Percentiles rank a stretch among this genome's conserved stretches.
Conservation (phyloP, 2,113 vertebrate species). For the Machaerirhynchus nigripectus region DNA sequence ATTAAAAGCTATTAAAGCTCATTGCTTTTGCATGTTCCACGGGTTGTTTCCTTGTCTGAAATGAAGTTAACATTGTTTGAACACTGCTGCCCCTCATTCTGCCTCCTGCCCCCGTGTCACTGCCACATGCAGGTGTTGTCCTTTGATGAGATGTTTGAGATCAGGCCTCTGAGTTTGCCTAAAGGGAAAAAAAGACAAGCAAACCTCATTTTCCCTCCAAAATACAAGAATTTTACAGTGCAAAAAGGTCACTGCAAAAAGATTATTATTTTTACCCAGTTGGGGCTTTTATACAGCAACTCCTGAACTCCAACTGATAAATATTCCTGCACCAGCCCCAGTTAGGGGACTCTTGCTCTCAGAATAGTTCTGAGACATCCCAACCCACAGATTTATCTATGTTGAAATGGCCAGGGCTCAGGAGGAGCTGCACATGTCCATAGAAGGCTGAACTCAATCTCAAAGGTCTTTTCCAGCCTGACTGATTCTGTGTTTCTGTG, state of each 20-base stretch:
- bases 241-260: not conserved
- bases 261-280: not conserved
- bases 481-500: not conserved
- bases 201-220: not conserved
- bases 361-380: not conserved
- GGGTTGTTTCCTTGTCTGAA: not conserved
- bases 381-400: not conserved
- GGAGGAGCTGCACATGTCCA: not conserved
- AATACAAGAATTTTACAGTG: not conserved
- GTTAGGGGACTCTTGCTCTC: no score
- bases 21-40: not conserved
- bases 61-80: not conserved
- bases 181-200: not conserved
- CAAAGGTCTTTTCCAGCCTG: not conserved
- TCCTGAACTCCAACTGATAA: not conserved
- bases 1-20: conserved; percentile 29
- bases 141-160: not conserved
- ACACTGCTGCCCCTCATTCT: not conserved
- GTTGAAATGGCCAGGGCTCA: not conserved
- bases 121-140: not conserved
- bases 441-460: not conserved
- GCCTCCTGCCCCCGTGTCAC: not conserved
- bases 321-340: not conserved
- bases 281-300: not conserved
- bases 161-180: not conserved